Conservation (phyloP, 2,113 vertebrate genomes). For the Mormyrus iriodes region DNA sequence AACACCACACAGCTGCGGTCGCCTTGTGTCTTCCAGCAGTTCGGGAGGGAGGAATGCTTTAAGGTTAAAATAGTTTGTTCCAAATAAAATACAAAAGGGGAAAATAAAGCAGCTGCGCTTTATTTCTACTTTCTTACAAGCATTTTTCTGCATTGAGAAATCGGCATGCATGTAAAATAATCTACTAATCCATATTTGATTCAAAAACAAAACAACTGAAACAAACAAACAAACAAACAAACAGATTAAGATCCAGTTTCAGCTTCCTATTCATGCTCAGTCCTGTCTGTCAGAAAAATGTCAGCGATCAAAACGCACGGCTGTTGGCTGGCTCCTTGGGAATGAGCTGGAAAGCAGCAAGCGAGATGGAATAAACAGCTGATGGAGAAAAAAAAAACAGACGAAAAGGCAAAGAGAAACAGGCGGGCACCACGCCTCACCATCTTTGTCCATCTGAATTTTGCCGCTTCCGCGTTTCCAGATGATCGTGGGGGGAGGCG, state of each 20-base stretch:
- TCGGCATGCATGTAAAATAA: background rate
- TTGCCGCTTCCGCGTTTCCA: conserved; percentile 83
- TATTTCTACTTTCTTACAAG: background rate
- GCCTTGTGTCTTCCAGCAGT: conserved; percentile 37
- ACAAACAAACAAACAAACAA: background rate
- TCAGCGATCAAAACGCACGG: background rate
- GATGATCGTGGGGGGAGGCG: conserved; percentile 79
- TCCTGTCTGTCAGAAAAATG: conserved; percentile 8
- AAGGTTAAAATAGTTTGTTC: conserved; percentile 47
- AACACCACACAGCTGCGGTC: conserved; percentile 45
- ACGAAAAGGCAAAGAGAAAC: conserved; percentile 22
- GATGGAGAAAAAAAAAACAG: conserved; percentile 9
- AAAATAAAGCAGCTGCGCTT: conserved; percentile 11
- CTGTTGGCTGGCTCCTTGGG: background rate
- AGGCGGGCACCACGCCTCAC: conserved; percentile 55
- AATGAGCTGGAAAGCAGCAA: background rate
- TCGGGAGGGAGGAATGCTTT: conserved; percentile 42
- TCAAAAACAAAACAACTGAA: background rate
- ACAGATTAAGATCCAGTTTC: background rate
- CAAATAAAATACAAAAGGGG: conserved; percentile 31
- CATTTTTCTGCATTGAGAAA: background rate
- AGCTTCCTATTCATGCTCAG: conserved; percentile 13
- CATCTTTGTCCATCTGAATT: conserved; percentile 82
- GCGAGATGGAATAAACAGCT: background rate
- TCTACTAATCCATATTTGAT: background rate